Base-by-base conservation (phyloP, 2,888 invertebrate species). In the Lochmaea crataegi region DNA sequence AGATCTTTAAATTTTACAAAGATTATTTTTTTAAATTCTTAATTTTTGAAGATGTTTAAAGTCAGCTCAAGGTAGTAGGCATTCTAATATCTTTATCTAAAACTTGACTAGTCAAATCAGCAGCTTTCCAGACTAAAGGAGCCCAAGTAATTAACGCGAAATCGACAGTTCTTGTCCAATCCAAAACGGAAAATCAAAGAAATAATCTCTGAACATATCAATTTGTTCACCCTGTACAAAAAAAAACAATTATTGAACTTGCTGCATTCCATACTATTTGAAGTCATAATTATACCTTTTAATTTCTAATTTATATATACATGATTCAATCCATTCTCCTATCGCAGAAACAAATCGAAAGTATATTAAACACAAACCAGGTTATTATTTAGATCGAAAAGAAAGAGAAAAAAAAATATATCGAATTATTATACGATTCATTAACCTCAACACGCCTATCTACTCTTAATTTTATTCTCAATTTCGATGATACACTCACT, bases 401-500 rank as follows among this genome's bases (percentile, higher is more conserved):
- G 18, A 63, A 42, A 63, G 16, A 63, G 6, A 26, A 32, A n/a
- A 9, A 58, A 22, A 22, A 2, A 63, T 38, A 42, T 16, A 16
- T 63, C 10, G 16, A 42, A 18, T 63, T 63, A 63, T 38, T 63
- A 42, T 42, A n/a, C 61, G 61, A 63, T 41, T 63, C 61, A 63
- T 63, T 63, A 63, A 63, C 41, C 41, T 38, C 42, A 18, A 41
- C 61, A 63, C 41, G 61, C 61, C 61, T 12, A 16, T 41, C 38
- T 41, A 41, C 42, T 63, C 42, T 63, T 63, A 63, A 42, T 63
- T 63, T 16, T 38, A 63, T 63, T 63, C 61, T 42, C 42, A 63
- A 63, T 63, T 63, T 63, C 61, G 61, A 63, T 63, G 16, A 63
- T 63, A 63, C 61, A 63, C 61, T 63, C 61, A 63, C 61, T 63